Percentiles rank a stretch among this genome's conserved stretches.
Conservation (phyloP, 2,888 invertebrate species). For the Resseliella maxima region DNA sequence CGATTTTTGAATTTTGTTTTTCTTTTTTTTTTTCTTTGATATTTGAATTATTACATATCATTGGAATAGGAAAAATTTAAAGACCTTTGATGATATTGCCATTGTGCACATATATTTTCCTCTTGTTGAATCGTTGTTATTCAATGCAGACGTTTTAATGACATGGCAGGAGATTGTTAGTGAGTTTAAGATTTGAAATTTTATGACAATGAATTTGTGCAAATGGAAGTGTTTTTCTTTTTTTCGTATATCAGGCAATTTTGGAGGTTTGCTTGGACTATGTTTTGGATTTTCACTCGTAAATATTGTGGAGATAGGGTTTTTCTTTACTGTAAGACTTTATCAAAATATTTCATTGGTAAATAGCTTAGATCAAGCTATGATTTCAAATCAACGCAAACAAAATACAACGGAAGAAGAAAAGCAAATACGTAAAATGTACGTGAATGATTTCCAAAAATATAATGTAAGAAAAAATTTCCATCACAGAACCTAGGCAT, state of each 20-base stretch:
- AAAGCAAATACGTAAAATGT: background rate
- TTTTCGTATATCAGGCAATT: conserved; percentile 8
- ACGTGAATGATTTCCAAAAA: conserved; percentile 1
- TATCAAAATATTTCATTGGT: conserved; percentile 28
- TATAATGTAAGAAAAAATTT: background rate
- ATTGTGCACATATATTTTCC: background rate
- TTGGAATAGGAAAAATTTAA: background rate
- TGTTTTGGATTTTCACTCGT: conserved; percentile 11
- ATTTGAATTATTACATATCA: background rate
- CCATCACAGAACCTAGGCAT: background rate
- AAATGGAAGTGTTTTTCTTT: background rate
- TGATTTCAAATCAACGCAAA: background rate
- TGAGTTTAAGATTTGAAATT: background rate
- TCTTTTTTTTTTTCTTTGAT: background rate
- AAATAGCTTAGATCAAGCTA: background rate
- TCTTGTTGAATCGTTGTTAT: background rate
- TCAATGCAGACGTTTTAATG: background rate
- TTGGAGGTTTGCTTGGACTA: background rate
- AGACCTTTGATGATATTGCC: background rate
- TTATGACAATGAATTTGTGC: background rate
- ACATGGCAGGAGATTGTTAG: conserved; percentile 44
- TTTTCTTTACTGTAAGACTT: background rate
- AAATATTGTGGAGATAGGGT: background rate
- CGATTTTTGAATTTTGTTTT: background rate
- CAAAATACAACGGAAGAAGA: background rate